Conservation (phyloP, 2,797 vertebrate genomes). For the Betta splendens region DNA sequence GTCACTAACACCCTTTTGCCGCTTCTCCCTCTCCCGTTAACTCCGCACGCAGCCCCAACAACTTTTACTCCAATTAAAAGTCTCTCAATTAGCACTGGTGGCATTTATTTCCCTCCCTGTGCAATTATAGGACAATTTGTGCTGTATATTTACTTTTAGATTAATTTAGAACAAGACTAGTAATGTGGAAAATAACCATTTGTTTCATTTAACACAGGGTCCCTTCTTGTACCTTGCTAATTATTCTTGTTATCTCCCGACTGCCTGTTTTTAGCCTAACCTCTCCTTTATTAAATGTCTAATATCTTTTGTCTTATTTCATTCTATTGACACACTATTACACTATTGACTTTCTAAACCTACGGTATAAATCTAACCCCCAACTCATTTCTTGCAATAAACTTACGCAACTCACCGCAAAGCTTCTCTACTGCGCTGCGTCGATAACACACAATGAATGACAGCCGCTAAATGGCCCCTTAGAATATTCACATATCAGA, state of each 20-base stretch:
- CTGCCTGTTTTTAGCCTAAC: neutral
- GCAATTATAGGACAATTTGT: neutral
- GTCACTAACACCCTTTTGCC: slow-evolving; percentile 84
- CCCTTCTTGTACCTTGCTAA: slow-evolving; percentile 6
- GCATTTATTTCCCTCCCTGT: too few species aligned
- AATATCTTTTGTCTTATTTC: too few species aligned
- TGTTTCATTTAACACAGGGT: slow-evolving; percentile 23
- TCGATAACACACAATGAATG: slow-evolving; percentile 27
- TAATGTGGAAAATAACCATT: slow-evolving; percentile 12
- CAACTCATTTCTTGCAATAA: too few species aligned
- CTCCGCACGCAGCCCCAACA: slow-evolving; percentile 1
- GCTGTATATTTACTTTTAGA: neutral
- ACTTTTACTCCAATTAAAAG: slow-evolving; percentile 20
- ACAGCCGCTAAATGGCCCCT: slow-evolving; percentile 38
- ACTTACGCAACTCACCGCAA: slow-evolving; percentile 19
- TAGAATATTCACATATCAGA: slow-evolving; percentile 22
- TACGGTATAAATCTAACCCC: neutral
- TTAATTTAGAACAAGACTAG: slow-evolving; percentile 20
- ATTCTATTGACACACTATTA: too few species aligned
- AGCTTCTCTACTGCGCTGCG: slow-evolving; percentile 29
- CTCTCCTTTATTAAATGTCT: slow-evolving; percentile 3
- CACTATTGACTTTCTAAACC: neutral
- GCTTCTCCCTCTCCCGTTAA: slow-evolving; percentile 25
- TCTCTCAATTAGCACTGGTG: neutral
- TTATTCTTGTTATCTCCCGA: slow-evolving; percentile 13